Base-by-base conservation (phyloP, 2,113 vertebrate species). In the Triplophysa tibetana region DNA sequence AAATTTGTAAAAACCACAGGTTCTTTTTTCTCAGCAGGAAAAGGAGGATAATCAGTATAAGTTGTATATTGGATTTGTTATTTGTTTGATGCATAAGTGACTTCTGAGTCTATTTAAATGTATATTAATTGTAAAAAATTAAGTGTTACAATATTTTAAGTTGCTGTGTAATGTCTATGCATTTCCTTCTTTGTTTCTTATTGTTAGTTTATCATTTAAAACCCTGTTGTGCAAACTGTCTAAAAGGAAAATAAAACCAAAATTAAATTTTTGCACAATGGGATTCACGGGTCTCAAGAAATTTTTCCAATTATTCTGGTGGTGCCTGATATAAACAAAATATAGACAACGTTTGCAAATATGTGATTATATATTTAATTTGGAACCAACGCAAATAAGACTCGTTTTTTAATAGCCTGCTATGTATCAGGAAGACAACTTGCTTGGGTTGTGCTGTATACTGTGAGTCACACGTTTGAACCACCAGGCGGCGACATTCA, bases 111-210 rank as follows among this genome's bases (percentile, higher is more conserved):
- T 56, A 72, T 72, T 56, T 72, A 72, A 56, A 56, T 72, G 69
- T 72, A 56, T 72, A 72, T 72, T 38, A 38, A n/a, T n/a, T 21
- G 17, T 24, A 72, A 38, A n/a, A 72, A 14, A 13, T 56, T 13
- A 72, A 75, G 56, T 75, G 72, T 75, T 75, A 48, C 38, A 19
- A 62, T 62, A 63, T 75, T 48, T 75, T 45, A 45, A 61, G 72
- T 48, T 19, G 72, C 10, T 13, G 21, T 74, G n/a, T 62, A 62
- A 61, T 74, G 45, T 62, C 72, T 61, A 45, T 58, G 3, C 19
- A 48, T 23, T 16, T 26, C 58, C 9, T 62, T 4, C 43, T 74
- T 74, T 23, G 61, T 19, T 62, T 75, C 38, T 62, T 48, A 5
- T 52, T 52, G 13, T 52, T 3, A 17, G 50, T 24, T 7, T 70